Evolutionary conservation across 2,888 invertebrate species (phyloP), one percentile per base, ranked within the genome.

Genomic region (Orthosia incerta): DNA sequence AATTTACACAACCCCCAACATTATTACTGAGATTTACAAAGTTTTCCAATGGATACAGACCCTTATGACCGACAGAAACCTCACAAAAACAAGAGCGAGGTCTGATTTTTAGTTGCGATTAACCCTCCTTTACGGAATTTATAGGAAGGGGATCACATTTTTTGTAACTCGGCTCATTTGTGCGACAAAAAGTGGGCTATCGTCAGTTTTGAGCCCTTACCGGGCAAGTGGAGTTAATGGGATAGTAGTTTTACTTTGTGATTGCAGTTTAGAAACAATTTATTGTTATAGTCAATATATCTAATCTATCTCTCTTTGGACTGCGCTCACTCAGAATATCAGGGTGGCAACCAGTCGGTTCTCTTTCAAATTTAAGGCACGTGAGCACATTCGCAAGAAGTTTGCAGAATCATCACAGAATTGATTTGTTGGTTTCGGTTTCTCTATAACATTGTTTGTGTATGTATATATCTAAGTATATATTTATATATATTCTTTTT

Each of bases 81-180:
- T 79, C 76, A 65, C 74, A 71, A 84, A 84, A 89, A 88, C 88
- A 84, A 84, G 83, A 82, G 86, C 71, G 65, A 80, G 79, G 71
- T 82, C 79, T 57, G 86, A 87, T 86, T 84, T 83, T 71, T 84
- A 80, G 80, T 78, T 70, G 76, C 86, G 88, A 90, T 90, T 89
- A 89, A 88, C 86, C 87, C 86, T 89, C 87, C 82, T 87, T 87
- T 79, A 76, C 74, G 71, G 74, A 86, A 90, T 89, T 87, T 88
- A 89, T 87, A 71, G 82, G 72, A 79, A 84, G 56, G 39, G 79
- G 74, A 82, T 83, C 79, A 59, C 76, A 82, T 80, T 88, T 88
- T 88, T 88, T 87, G 77, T 77, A 73, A 73, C 62, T 79, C 59
- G 69, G 56, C 74, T 70, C 75, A 79, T 84, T 84, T 83, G 76